These are phyloP conservation scores for Cyprinella venusta DNA, from an alignment of 2,797 vertebrate species.

Conservation along the genomic window DNA sequence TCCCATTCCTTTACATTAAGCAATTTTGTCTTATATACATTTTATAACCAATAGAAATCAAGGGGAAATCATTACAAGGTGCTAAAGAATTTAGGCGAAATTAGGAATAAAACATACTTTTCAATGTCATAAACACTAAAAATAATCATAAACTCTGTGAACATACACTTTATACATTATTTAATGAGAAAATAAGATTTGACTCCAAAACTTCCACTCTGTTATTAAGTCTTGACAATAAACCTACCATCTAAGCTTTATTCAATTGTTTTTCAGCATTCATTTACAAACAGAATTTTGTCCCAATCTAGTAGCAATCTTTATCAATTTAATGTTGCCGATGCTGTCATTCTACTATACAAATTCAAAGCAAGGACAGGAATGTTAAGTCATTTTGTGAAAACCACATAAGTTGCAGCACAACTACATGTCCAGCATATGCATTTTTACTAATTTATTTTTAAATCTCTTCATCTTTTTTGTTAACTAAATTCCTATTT, in stretches of 20 bases:
- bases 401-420: not conserved
- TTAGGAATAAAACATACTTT: constrained; percentile 20
- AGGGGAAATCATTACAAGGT: constrained; percentile 49
- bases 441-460: not conserved
- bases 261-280: constrained; percentile 6
- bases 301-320: not conserved
- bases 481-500: not conserved
- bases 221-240: not conserved
- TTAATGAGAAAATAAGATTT: constrained; percentile 39
- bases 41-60: constrained; percentile 20
- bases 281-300: not conserved
- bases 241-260: constrained; percentile 4
- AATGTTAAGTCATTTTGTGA: constrained; percentile 34
- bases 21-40: constrained; percentile 47
- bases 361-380: constrained; percentile 11
- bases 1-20: constrained; percentile 21
- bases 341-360: not conserved
- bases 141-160: constrained; percentile 41
- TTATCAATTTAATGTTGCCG: not conserved
- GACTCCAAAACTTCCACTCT: not conserved
- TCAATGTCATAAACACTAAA: constrained; percentile 30
- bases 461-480: not conserved
- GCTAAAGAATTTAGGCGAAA: constrained; percentile 11
- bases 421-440: not conserved
- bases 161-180: constrained; percentile 45